A percentile compares a stretch with the other conserved stretches of the same genome.
Evolutionary conservation across 1,140 invertebrate species (phyloP).

Genomic region (Camponotus floridanus): DNA sequence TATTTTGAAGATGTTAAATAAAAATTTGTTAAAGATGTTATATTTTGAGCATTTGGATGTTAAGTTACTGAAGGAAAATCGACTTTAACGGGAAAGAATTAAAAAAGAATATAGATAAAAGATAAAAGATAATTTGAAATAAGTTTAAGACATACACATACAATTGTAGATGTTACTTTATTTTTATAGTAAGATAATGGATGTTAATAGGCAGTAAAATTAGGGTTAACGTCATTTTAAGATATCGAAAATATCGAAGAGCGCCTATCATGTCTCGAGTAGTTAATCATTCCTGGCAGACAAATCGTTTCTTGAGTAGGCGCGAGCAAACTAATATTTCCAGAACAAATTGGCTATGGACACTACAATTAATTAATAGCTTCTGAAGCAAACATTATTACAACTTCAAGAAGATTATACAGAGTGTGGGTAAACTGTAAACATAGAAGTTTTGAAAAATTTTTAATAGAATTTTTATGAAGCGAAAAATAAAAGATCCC

Average conservation of each 20-base stretch:
- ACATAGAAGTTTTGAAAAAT: neutral
- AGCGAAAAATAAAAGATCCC: neutral
- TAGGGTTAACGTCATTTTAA: constrained; percentile 17
- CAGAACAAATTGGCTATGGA: constrained; percentile 41
- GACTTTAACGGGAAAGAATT: neutral
- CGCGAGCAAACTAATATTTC: constrained; percentile 40
- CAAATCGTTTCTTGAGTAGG: constrained; percentile 47
- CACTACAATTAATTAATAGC: constrained; percentile 44
- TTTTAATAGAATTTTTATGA: neutral
- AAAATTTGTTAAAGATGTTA: constrained; percentile 19
- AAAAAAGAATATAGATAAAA: constrained; percentile 9
- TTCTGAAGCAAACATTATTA: neutral
- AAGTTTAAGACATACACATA: neutral
- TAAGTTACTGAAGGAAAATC: constrained; percentile 45
- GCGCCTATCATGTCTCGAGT: constrained; percentile 4
- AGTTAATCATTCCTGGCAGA: constrained; percentile 59
- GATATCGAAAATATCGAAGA: constrained; percentile 28
- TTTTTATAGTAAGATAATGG: constrained; percentile 14
- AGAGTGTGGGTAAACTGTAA: neutral
- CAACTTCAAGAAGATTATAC: constrained; percentile 15
- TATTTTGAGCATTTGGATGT: constrained; percentile 33
- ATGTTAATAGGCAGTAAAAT: constrained; percentile 32
- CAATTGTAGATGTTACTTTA: neutral
- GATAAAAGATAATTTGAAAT: neutral
- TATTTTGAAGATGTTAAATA: constrained; percentile 12